Evolutionary conservation across 2,113 vertebrate species (phyloP).

Genomic region (Entelurus aequoreus): DNA sequence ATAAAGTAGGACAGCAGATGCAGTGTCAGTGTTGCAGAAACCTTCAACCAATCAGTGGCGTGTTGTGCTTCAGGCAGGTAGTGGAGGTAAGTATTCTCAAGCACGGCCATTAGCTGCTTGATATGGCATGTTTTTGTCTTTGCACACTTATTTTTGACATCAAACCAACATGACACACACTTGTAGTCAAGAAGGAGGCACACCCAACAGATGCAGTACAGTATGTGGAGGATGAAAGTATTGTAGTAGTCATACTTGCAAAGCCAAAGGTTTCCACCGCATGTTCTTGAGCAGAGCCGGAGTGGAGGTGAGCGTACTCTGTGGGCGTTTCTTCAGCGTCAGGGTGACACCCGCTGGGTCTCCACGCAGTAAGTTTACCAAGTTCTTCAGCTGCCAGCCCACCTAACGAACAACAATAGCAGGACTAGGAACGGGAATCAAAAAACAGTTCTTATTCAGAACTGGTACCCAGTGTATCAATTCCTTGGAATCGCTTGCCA

Average conservation of each 20-base stretch:
- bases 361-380: constrained; percentile 73
- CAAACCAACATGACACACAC: neutral
- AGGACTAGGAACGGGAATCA: too few species aligned
- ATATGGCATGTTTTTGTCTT: neutral
- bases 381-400: constrained; percentile 78
- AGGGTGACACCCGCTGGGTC: constrained; percentile 73
- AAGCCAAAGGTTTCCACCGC: constrained; percentile 76
- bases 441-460: too few species aligned
- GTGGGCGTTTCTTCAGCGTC: constrained; percentile 75
- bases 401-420: constrained; percentile 52
- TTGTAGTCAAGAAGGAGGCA: constrained; percentile 7
- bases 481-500: too few species aligned
- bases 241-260: constrained; percentile 60
- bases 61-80: neutral
- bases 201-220: neutral
- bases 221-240: constrained; percentile 13
- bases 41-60: constrained; percentile 18
- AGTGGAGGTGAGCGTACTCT: constrained; percentile 75
- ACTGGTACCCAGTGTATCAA: too few species aligned
- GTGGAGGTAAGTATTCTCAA: neutral
- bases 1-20: constrained; percentile 61
- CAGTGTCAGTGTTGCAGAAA: constrained; percentile 24
- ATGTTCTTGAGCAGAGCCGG: constrained; percentile 78
- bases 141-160: constrained; percentile 15
- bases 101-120: neutral